These are phyloP conservation scores for Labia minor DNA, from an alignment of 2,888 invertebrate species.

Conservation along the genomic window DNA sequence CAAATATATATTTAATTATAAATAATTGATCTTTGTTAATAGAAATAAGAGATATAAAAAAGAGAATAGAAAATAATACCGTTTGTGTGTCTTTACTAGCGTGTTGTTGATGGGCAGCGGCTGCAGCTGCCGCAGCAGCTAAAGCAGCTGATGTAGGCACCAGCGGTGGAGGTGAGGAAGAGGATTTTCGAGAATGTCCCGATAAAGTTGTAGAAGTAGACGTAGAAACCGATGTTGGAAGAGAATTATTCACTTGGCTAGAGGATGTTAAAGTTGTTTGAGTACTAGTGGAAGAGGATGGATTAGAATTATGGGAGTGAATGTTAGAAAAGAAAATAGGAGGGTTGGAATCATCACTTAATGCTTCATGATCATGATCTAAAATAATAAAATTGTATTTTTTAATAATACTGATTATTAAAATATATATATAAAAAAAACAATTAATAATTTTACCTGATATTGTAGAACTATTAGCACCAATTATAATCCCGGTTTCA, in stretches of 20 bases:
- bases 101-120: constrained; percentile 17
- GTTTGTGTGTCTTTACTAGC: background rate
- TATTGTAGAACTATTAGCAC: background rate
- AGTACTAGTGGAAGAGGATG: background rate
- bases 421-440: too few relatives aligned
- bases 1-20: background rate
- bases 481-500: background rate
- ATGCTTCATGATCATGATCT: background rate
- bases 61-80: background rate
- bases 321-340: background rate
- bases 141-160: background rate
- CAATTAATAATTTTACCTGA: too few relatives aligned
- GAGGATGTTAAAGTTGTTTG: background rate
- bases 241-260: background rate
- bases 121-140: constrained; percentile 14
- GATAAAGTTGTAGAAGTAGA: background rate
- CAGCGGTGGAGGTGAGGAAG: constrained; percentile 4
- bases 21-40: too few relatives aligned
- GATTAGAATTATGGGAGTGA: background rate
- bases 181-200: background rate
- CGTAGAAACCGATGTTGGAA: background rate
- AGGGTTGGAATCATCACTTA: background rate
- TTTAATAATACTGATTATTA: background rate
- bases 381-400: background rate
- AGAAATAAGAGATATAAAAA: too few relatives aligned